Base-by-base conservation (phyloP, 2,888 invertebrate genomes). In the Lydus trimaculatus region DNA sequence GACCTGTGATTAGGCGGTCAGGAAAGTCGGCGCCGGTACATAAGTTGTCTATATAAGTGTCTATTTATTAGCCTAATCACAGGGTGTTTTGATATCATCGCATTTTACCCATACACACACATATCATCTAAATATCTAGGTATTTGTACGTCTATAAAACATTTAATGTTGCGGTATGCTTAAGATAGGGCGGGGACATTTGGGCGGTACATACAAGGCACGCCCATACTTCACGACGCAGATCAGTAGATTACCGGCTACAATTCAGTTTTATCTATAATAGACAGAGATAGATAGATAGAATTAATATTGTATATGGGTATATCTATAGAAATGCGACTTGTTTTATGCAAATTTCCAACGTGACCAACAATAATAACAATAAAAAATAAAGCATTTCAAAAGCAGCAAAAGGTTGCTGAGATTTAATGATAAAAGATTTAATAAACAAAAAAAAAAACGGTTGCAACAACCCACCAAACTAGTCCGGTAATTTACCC, bases 31-130 rank as follows among this genome's bases (percentile, higher is more conserved):
- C 82, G 83, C 82, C 83, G 80, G 74, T 79, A 56, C 15, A 56
- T 25, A 56, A 48, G 48, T 48, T 9, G 20, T 48, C 48, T 56
- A 56, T 56, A 56, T 81, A 81, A 82, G 82, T 81, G 83, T 84
- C 83, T 84, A 84, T 84, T 84, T 84, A 84, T 84, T 84, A 84
- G 78, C 77, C 79, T 84, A 84, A 84, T 84, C 81, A 84, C 83
- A 83, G 84, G 84, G 84, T 84, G 82, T 78, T 75, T 77, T 76
- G 77, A 74, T 71, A 73, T 70, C 36, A 60, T 56, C 56, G 56
- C 56, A 56, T 56, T 56, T 56, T 56, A 56, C 56, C 25, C 43
- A 61, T 36, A 25, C 39, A 39, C n/a, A 39, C 15, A 39, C 39
- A 39, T 7, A n/a, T 39, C n/a, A 39, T 52, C 20, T 52, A 8